A percentile compares a stretch with the other conserved stretches of the same genome.
These are phyloP conservation scores for Lepidocyrtinus sp. DNA, from an alignment of 2,888 invertebrate species.

Conservation along the genomic window DNA sequence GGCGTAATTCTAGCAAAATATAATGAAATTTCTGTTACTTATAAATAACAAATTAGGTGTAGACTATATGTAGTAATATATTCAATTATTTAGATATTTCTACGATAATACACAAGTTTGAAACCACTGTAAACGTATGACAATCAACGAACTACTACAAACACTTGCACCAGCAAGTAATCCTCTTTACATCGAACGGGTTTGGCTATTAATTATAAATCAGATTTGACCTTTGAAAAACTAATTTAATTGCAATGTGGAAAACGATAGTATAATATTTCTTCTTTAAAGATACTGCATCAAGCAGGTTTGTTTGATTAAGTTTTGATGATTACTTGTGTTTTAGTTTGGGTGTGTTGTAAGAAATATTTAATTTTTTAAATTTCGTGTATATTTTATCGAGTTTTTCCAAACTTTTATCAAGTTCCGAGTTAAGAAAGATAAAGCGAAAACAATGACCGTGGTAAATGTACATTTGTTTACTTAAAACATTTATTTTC, in stretches of 20 bases:
- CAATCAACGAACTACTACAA: neutral
- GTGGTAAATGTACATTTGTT: neutral
- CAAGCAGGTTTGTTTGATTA: constrained; percentile 30
- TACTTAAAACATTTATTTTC: neutral
- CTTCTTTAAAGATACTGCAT: constrained; percentile 22
- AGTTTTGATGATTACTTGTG: neutral
- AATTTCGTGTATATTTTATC: neutral
- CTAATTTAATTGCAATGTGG: neutral
- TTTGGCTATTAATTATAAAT: neutral
- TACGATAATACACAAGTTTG: neutral
- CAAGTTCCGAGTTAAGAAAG: neutral
- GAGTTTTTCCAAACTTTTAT: neutral
- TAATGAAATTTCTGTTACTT: neutral
- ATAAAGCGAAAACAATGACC: neutral
- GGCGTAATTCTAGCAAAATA: neutral
- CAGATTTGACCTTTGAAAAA: neutral
- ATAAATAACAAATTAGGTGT: neutral
- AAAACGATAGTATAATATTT: neutral
- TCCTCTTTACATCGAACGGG: neutral
- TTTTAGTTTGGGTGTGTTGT: neutral
- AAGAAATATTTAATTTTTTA: neutral
- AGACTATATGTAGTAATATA: neutral
- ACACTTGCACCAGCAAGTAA: constrained; percentile 46
- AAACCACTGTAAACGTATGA: neutral
- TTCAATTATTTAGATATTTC: too few relatives aligned